Evolutionary conservation across 2,797 vertebrate species (phyloP).

Genomic region (Brotula barbata): DNA sequence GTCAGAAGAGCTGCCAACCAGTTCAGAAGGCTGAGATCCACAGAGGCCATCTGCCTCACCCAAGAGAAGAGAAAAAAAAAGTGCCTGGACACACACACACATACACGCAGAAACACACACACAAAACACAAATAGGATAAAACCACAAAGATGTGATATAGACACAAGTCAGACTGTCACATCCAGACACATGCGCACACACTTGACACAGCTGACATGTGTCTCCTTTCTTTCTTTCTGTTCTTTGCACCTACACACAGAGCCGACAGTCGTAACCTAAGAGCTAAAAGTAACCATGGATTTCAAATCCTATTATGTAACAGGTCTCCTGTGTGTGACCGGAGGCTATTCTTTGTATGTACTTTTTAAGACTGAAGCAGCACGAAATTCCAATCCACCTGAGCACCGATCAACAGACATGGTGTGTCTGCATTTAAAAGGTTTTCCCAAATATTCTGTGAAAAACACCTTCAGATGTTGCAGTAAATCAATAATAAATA

Average conservation of each 20-base stretch:
- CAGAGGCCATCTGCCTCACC: slow-evolving; percentile 66
- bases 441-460: slow-evolving; percentile 29
- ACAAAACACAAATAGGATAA: slow-evolving; percentile 19
- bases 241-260: slow-evolving; percentile 24
- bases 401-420: slow-evolving; percentile 43
- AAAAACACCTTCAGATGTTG: slow-evolving; percentile 23
- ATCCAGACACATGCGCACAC: slow-evolving; percentile 32
- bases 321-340: slow-evolving; percentile 50
- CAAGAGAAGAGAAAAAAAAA: slow-evolving; percentile 30
- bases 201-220: slow-evolving; percentile 26
- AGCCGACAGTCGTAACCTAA: slow-evolving; percentile 49
- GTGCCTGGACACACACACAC: slow-evolving; percentile 45
- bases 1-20: slow-evolving; percentile 69
- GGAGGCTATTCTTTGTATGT: slow-evolving; percentile 47
- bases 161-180: slow-evolving; percentile 9
- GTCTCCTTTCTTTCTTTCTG: slow-evolving; percentile 10
- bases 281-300: slow-evolving; percentile 60
- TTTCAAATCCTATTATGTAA: slow-evolving; percentile 71
- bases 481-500: slow-evolving; percentile 17
- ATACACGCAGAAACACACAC: slow-evolving; percentile 21
- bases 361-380: slow-evolving; percentile 64
- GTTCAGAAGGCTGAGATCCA: slow-evolving; percentile 60
- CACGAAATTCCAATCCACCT: slow-evolving; percentile 35
- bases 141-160: slow-evolving; percentile 11
- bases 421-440: slow-evolving; percentile 16